These are phyloP conservation scores for Agrochola litura DNA, from an alignment of 2,888 invertebrate species.

Conservation along the genomic window DNA sequence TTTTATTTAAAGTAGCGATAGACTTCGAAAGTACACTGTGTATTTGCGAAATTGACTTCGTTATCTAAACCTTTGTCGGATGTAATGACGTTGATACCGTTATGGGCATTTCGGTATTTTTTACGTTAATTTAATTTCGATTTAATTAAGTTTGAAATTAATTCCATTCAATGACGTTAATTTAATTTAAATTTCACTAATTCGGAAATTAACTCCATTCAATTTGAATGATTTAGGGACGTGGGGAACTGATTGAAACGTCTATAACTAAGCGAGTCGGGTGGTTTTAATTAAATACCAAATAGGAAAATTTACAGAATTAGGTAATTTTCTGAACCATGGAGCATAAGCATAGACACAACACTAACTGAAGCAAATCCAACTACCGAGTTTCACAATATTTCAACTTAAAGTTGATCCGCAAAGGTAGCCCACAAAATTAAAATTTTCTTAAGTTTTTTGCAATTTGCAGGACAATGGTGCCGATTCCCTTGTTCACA, in stretches of 20 bases:
- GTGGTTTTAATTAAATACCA: neutral
- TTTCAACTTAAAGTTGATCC: too few species aligned
- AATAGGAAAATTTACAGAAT: neutral
- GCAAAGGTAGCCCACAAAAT: too few species aligned
- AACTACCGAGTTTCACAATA: neutral
- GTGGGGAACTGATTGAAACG: neutral
- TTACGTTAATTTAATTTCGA: conserved; percentile 24
- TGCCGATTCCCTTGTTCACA: too few species aligned
- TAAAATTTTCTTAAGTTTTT: too few species aligned
- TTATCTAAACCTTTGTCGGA: neutral
- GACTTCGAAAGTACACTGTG: conserved; percentile 4
- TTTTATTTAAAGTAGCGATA: conserved; percentile 18
- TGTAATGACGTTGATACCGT: conserved; percentile 3
- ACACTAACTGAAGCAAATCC: neutral
- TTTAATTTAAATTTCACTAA: conserved; percentile 16
- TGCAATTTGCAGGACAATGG: too few species aligned
- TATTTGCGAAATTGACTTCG: conserved; percentile 16
- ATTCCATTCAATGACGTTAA: neutral
- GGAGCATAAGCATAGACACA: neutral
- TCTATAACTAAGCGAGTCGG: neutral
- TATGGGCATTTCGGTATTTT: neutral
- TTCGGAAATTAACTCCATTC: neutral
- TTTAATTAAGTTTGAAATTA: neutral
- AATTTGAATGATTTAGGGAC: neutral
- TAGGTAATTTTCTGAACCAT: too few species aligned